Evolutionary conservation across 2,888 invertebrate species (phyloP).

Genomic region (Anodontia alba): DNA sequence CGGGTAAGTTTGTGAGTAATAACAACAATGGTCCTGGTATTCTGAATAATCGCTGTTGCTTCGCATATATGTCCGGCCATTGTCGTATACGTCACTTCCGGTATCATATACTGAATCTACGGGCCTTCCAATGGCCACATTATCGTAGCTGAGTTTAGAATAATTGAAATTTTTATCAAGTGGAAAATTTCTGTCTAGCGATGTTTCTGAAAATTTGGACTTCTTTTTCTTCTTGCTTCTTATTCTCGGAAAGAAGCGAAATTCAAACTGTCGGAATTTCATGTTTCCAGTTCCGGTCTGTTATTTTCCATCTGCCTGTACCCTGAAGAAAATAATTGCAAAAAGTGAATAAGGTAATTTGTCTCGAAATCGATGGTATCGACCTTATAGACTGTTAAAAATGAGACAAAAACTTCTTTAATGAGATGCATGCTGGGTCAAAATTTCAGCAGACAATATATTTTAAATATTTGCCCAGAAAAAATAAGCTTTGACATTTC

Average conservation of each 20-base stretch:
- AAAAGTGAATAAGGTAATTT: not conserved
- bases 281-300: conserved; percentile 51
- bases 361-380: no score
- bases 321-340: not conserved
- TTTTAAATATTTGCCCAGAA: no score
- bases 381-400: no score
- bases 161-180: conserved; percentile 56
- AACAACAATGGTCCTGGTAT: not conserved
- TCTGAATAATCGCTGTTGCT: conserved; percentile 17
- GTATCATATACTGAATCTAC: conserved; percentile 29
- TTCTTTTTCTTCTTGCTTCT: conserved; percentile 74
- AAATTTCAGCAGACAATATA: no score
- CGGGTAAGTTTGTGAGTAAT: conserved; percentile 31
- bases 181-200: conserved; percentile 48
- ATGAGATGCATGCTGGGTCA: no score
- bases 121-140: conserved; percentile 42
- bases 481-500: no score
- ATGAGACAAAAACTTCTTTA: no score
- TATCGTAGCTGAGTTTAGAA: conserved; percentile 48
- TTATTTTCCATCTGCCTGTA: not conserved
- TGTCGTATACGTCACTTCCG: conserved; percentile 19
- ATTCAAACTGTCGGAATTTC: conserved; percentile 78
- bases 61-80: not conserved
- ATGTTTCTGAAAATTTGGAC: conserved; percentile 37
- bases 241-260: conserved; percentile 74